These are phyloP conservation scores for Zosterops japonicus DNA, from an alignment of 2,113 vertebrate species.

Conservation along the genomic window DNA sequence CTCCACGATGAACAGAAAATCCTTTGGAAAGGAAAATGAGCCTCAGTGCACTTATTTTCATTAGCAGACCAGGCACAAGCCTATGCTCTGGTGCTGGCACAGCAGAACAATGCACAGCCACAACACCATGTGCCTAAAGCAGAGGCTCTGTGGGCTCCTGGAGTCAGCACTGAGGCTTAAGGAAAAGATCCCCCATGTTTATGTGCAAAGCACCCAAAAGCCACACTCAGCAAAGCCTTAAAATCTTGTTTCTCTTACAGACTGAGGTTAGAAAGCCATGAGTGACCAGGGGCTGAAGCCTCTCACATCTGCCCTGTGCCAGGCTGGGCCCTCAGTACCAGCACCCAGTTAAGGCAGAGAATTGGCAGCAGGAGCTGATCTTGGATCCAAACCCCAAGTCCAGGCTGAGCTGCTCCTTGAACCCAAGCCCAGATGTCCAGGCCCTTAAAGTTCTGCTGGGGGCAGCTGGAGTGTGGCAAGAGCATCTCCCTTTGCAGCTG, in stretches of 20 bases:
- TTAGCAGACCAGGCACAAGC: neutral
- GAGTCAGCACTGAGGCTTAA: neutral
- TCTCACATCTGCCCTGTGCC: accelerated
- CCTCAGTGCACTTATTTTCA: neutral
- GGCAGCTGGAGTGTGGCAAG: accelerated
- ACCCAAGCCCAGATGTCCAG: neutral
- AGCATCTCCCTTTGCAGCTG: neutral
- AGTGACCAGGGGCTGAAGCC: neutral
- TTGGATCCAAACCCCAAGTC: neutral
- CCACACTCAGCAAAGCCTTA: neutral
- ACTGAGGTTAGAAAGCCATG: accelerated
- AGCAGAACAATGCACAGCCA: accelerated
- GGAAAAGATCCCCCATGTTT: neutral
- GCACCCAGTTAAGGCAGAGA: neutral
- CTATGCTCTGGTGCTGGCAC: neutral
- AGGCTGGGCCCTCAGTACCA: neutral
- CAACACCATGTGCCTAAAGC: accelerated
- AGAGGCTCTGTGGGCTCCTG: neutral
- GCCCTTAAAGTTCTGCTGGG: neutral
- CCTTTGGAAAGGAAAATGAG: neutral
- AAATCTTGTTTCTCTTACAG: neutral
- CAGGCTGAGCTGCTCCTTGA: accelerated
- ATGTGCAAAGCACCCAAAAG: neutral
- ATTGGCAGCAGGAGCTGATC: neutral
- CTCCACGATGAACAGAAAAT: neutral